Evolutionary conservation across 2,113 vertebrate genomes (phyloP).

Genomic region (Larimichthys polyactis): DNA sequence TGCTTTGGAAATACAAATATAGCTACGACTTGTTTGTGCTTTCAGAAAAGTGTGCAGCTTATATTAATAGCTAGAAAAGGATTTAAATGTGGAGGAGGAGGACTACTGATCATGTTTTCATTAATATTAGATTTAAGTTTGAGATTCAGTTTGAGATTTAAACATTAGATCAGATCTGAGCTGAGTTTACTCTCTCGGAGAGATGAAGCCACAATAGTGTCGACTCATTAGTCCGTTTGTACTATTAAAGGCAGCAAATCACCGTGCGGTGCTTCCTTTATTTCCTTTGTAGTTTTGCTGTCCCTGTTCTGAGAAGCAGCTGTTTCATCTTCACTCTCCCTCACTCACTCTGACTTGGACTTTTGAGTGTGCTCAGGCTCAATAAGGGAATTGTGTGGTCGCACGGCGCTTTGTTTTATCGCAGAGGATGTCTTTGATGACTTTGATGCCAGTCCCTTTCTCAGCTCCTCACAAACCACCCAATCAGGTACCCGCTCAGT

Average conservation of each 20-base stretch:
- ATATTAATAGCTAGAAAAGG: too few relatives aligned
- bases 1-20: too few relatives aligned
- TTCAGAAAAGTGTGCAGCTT: too few relatives aligned
- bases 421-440: conserved; percentile 40
- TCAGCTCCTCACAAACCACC: background rate
- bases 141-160: background rate
- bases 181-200: background rate
- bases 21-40: too few relatives aligned
- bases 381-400: background rate
- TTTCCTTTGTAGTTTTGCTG: background rate
- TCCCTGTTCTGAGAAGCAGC: conserved; percentile 11
- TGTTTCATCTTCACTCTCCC: conserved; percentile 8
- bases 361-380: conserved; percentile 17
- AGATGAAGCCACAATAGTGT: background rate
- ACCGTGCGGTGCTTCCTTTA: background rate
- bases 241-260: background rate
- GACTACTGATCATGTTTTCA: too few relatives aligned
- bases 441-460: conserved; percentile 22
- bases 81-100: too few relatives aligned
- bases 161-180: background rate
- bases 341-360: background rate
- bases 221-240: background rate
- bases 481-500: background rate
- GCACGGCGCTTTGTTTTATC: conserved; percentile 3
- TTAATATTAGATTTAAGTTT: too few relatives aligned